Conservation (phyloP, 2,888 invertebrate species). For the Pyrgus malvae region DNA sequence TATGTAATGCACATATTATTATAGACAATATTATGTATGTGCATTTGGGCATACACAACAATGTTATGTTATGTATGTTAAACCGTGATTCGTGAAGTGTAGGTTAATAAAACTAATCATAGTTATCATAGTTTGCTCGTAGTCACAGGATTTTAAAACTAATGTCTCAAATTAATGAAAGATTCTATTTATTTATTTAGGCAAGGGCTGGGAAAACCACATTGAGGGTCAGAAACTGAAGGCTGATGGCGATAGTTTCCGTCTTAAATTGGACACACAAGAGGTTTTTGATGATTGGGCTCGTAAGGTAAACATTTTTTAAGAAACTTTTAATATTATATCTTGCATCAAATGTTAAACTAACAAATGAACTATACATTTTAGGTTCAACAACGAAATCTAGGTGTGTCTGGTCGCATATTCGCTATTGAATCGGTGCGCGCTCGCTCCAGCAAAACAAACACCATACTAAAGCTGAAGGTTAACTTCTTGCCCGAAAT, state of each 20-base stretch:
- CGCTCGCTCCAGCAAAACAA: conserved; percentile 88
- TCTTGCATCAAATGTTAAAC: too few species aligned
- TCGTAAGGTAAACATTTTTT: conserved; percentile 85
- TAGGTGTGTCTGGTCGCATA: conserved; percentile 96
- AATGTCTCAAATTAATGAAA: too few species aligned
- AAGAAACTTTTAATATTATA: too few species aligned
- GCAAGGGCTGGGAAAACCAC: conserved; percentile 99
- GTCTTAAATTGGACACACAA: conserved; percentile 96
- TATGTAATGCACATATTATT: too few species aligned
- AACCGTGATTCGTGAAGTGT: too few species aligned
- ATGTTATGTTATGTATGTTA: too few species aligned
- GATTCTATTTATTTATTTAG: conserved; percentile 57
- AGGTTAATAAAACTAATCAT: too few species aligned
- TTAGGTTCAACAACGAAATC: conserved; percentile 93
- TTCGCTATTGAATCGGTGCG: conserved; percentile 94
- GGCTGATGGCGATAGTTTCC: conserved; percentile 98
- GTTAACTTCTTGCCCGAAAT: conserved; percentile 99
- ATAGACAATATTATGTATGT: too few species aligned
- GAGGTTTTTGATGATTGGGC: conserved; percentile 99
- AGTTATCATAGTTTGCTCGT: too few species aligned
- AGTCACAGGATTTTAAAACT: too few species aligned
- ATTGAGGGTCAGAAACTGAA: conserved; percentile 99
- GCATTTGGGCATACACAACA: too few species aligned
- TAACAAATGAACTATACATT: neutral
- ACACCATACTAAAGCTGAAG: conserved; percentile 93